Conservation (phyloP, 2,888 invertebrate genomes). For the Ernsta delagoae region DNA sequence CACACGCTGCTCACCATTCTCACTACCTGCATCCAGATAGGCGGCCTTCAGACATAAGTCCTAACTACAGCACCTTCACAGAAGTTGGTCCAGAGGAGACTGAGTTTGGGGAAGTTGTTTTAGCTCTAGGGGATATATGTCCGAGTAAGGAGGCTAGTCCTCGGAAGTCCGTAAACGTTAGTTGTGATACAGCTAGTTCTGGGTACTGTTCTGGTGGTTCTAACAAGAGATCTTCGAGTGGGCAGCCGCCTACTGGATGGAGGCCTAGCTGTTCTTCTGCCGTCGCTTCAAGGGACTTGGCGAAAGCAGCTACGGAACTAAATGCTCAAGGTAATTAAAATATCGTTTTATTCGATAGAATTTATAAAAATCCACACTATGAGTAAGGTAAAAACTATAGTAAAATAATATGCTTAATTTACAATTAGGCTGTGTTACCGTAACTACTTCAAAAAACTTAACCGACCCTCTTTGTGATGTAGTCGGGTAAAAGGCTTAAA, state of each 20-base stretch:
- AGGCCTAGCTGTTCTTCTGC: slow-evolving; percentile 84
- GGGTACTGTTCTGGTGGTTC: slow-evolving; percentile 81
- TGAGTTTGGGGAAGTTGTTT: slow-evolving; percentile 72
- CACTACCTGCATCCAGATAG: slow-evolving; percentile 77
- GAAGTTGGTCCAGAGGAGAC: slow-evolving; percentile 79
- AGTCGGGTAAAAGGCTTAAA: too few relatives aligned
- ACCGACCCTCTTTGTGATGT: too few relatives aligned
- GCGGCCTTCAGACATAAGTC: slow-evolving; percentile 77
- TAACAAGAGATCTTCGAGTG: slow-evolving; percentile 76
- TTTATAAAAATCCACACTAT: too few relatives aligned
- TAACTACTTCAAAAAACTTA: too few relatives aligned
- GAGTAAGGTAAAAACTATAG: too few relatives aligned
- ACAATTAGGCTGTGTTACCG: too few relatives aligned
- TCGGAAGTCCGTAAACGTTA: slow-evolving; percentile 77
- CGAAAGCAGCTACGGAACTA: slow-evolving; percentile 88
- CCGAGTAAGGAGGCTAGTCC: slow-evolving; percentile 80
- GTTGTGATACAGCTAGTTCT: slow-evolving; percentile 80
- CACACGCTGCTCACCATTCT: slow-evolving; percentile 88
- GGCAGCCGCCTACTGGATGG: slow-evolving; percentile 83
- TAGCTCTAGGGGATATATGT: slow-evolving; percentile 75
- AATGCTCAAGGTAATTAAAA: slow-evolving; percentile 86
- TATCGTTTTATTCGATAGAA: too few relatives aligned
- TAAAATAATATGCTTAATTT: too few relatives aligned
- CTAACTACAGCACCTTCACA: slow-evolving; percentile 80
- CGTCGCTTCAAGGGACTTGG: slow-evolving; percentile 82